Conservation (phyloP, 2,888 invertebrate genomes). For the Volucella inanis region DNA sequence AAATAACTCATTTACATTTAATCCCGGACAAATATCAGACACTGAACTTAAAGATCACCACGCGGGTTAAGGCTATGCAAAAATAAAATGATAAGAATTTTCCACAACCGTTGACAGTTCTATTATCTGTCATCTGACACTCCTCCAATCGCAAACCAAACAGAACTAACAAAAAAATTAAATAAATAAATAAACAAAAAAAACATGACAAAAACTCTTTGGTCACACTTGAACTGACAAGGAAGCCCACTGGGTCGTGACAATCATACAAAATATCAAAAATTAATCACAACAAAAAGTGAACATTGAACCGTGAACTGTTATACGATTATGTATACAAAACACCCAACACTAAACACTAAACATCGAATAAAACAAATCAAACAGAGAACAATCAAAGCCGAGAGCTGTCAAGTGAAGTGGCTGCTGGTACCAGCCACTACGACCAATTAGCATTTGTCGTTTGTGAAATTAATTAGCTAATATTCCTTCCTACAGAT, state of each 20-base stretch:
- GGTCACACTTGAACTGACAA: neutral
- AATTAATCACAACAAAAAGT: slow-evolving; percentile 15
- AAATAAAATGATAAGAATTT: slow-evolving; percentile 29
- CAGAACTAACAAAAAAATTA: slow-evolving; percentile 3
- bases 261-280: slow-evolving; percentile 37
- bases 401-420: slow-evolving; percentile 42
- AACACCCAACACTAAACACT: no score
- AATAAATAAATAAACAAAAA: neutral
- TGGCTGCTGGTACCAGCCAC: slow-evolving; percentile 40
- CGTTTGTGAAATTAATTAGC: slow-evolving; percentile 66
- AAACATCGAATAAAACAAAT: no score
- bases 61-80: slow-evolving; percentile 41
- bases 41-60: slow-evolving; percentile 31
- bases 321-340: no score
- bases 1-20: neutral
- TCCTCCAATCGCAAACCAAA: slow-evolving; percentile 2
- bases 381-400: slow-evolving; percentile 30
- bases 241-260: slow-evolving; percentile 34
- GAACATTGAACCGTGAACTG: neutral
- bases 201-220: neutral
- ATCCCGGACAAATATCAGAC: slow-evolving; percentile 23
- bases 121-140: slow-evolving; percentile 4
- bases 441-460: slow-evolving; percentile 66
- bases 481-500: neutral
- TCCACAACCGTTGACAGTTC: neutral